A percentile compares a stretch with the other conserved stretches of the same genome.
Evolutionary conservation across 2,113 vertebrate species (phyloP).

Genomic region (Odontophorus gujanensis): DNA sequence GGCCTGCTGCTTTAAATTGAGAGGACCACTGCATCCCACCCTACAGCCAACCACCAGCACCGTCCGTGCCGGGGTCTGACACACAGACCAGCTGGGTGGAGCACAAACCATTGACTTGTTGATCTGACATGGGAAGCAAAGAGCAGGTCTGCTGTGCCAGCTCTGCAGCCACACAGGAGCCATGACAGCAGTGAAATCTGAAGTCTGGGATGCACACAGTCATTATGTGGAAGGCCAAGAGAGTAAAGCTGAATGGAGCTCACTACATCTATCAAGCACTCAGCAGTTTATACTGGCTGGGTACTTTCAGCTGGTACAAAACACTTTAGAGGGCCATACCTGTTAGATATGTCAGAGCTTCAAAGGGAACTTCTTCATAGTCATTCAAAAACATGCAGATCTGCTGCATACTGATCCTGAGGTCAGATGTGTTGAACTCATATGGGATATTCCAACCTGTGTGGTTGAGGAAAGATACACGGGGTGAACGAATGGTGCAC

Average conservation of each 20-base stretch:
- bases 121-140: neutral
- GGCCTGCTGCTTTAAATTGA: neutral
- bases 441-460: constrained; percentile 97
- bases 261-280: neutral
- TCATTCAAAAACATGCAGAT: constrained; percentile 95
- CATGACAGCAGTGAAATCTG: neutral
- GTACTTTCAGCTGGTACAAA: neutral
- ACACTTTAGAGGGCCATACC: constrained; percentile 72
- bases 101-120: neutral
- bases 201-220: neutral
- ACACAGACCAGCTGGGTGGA: neutral
- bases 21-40: neutral
- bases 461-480: neutral
- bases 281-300: neutral
- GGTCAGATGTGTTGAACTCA: constrained; percentile 93
- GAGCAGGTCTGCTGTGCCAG: neutral
- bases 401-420: constrained; percentile 91
- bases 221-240: neutral
- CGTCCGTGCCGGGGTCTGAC: neutral
- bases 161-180: neutral
- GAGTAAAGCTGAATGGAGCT: neutral
- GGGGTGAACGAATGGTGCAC: neutral
- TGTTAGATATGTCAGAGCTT: constrained; percentile 91
- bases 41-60: neutral
- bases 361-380: constrained; percentile 88